A percentile compares a stretch with the other conserved stretches of the same genome.
Conservation (phyloP, 2,888 invertebrate species). For the Leistus spinibarbis region DNA sequence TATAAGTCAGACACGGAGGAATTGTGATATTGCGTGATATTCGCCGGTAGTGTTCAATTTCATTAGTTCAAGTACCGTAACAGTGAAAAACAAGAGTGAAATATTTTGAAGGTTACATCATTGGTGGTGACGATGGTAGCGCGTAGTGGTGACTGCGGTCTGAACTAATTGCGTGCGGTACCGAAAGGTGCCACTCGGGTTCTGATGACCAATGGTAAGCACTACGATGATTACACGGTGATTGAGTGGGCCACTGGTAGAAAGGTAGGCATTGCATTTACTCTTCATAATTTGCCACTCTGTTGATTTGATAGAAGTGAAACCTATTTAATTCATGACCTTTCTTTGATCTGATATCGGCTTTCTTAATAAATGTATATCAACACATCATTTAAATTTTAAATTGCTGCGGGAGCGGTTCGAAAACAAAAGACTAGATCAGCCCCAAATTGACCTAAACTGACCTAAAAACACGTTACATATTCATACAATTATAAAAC, state of each 20-base stretch:
- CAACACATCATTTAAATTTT: not conserved
- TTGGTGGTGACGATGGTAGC: not conserved
- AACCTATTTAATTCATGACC: not conserved
- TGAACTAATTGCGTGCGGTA: not conserved
- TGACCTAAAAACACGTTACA: too few relatives aligned
- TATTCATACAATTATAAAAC: too few relatives aligned
- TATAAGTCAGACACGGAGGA: not conserved
- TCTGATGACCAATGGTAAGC: not conserved
- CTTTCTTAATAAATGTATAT: constrained; percentile 3
- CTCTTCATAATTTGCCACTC: not conserved
- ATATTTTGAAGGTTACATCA: constrained; percentile 31
- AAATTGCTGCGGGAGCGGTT: not conserved
- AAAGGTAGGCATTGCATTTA: not conserved
- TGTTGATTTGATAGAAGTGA: not conserved
- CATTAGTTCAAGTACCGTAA: constrained; percentile 6
- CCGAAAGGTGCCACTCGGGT: not conserved
- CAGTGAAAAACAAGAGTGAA: constrained; percentile 15
- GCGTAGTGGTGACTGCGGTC: not conserved
- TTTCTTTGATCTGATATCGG: not conserved
- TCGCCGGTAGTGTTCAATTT: not conserved
- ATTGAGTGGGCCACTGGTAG: constrained; percentile 2
- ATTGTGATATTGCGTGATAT: not conserved
- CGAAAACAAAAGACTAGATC: constrained; percentile 2
- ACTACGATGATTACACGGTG: not conserved
- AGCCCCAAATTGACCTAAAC: too few relatives aligned